These are phyloP conservation scores for Andrena flavipes DNA, from an alignment of 2,888 invertebrate species.

Conservation along the genomic window DNA sequence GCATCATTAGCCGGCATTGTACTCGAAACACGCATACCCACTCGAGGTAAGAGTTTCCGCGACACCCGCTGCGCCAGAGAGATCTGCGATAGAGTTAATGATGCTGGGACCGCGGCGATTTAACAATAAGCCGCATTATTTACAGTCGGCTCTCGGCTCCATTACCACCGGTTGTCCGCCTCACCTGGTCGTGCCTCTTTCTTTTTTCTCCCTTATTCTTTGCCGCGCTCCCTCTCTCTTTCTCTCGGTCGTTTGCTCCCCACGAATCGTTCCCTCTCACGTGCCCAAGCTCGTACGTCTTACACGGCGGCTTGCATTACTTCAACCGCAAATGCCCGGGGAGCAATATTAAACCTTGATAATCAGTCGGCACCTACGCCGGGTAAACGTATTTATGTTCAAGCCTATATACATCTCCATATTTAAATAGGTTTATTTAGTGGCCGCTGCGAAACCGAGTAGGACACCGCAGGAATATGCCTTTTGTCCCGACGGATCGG, in stretches of 20 bases:
- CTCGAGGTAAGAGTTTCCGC: constrained; percentile 80
- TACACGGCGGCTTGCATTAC: constrained; percentile 66
- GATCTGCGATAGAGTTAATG: constrained; percentile 84
- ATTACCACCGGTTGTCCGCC: constrained; percentile 74
- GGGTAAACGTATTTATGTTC: constrained; percentile 63
- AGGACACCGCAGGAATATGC: too few relatives aligned
- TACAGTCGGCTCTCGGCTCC: constrained; percentile 76
- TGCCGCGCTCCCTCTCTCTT: constrained; percentile 13
- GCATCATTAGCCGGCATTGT: constrained; percentile 82
- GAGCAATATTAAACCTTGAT: constrained; percentile 71
- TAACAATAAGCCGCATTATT: constrained; percentile 83
- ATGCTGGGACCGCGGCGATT: constrained; percentile 79
- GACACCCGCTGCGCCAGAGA: constrained; percentile 82
- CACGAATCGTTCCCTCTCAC: constrained; percentile 22
- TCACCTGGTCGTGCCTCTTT: constrained; percentile 66
- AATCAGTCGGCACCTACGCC: constrained; percentile 73
- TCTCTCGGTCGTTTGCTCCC: constrained; percentile 19
- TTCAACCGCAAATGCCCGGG: constrained; percentile 63
- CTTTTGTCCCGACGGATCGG: too few relatives aligned
- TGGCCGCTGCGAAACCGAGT: too few relatives aligned
- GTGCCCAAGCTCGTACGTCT: constrained; percentile 51
- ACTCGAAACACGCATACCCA: constrained; percentile 73
- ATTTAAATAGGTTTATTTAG: too few relatives aligned
- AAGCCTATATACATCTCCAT: background rate
- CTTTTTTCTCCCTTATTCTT: constrained; percentile 32